Conservation (phyloP, 2,797 vertebrate genomes). For the Chromobotia macracanthus region DNA sequence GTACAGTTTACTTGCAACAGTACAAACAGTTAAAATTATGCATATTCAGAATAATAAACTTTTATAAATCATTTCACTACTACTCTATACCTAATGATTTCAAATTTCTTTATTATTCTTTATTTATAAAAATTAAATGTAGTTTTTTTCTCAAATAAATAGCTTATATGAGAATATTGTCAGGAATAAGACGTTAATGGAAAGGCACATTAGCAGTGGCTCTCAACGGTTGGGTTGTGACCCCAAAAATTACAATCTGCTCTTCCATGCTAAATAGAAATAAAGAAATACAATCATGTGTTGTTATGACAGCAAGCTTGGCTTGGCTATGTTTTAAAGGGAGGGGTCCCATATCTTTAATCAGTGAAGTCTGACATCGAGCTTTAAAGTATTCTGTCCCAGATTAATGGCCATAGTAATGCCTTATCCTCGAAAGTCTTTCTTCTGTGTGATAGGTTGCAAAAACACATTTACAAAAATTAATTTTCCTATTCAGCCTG, state of each 20-base stretch:
- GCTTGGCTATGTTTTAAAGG: neutral
- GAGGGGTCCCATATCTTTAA: neutral
- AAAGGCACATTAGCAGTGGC: neutral
- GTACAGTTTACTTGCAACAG: conserved; percentile 31
- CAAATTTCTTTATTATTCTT: conserved; percentile 2
- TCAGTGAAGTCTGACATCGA: neutral
- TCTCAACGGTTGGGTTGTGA: neutral
- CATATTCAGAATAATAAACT: conserved; percentile 9
- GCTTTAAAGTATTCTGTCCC: neutral
- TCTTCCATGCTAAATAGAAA: neutral
- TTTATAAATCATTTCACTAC: neutral
- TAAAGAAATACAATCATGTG: neutral
- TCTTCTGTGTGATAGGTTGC: neutral
- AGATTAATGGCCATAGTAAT: neutral
- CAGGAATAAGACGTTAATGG: neutral
- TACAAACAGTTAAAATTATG: conserved; percentile 6
- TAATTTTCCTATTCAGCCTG: neutral
- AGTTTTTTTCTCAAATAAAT: conserved; percentile 33
- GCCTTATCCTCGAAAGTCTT: neutral
- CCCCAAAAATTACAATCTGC: neutral
- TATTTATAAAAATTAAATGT: conserved; percentile 3
- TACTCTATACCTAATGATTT: conserved; percentile 28
- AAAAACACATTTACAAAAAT: neutral
- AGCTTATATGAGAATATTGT: conserved; percentile 12
- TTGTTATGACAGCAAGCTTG: neutral